phyloP scores from a whole-genome alignment of 2,888 invertebrate species.

The Synanthedon vespiformis region DNA sequence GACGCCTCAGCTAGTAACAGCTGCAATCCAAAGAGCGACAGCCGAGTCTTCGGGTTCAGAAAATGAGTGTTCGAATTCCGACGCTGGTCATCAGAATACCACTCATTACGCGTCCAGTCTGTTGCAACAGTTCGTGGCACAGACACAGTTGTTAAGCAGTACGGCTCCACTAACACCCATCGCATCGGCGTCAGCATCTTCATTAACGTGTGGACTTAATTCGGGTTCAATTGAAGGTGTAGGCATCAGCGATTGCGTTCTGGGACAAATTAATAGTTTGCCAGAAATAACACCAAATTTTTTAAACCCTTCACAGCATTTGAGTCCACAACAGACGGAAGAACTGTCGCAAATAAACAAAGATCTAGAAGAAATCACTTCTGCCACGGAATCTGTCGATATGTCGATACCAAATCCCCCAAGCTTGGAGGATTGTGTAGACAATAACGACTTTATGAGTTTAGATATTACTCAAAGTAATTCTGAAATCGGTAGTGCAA shows the following conservation, averaged over 20 bases:
- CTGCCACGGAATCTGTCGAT: constrained; percentile 45
- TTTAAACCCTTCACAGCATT: constrained; percentile 42
- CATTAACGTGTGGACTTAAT: constrained; percentile 32
- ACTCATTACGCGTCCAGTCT: constrained; percentile 79
- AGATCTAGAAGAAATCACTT: constrained; percentile 62
- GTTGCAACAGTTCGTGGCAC: constrained; percentile 84
- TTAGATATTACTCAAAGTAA: constrained; percentile 50
- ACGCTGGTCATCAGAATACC: constrained; percentile 62
- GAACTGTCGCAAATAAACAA: constrained; percentile 62
- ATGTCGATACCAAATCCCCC: constrained; percentile 52
- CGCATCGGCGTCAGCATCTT: constrained; percentile 24
- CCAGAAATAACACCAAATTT: constrained; percentile 50
- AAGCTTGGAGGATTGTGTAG: constrained; percentile 59
- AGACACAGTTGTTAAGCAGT: constrained; percentile 77
- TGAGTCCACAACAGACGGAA: constrained; percentile 63
- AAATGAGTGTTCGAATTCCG: constrained; percentile 72
- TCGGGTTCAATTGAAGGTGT: constrained; percentile 41
- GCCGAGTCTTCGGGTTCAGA: constrained; percentile 78
- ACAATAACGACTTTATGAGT: constrained; percentile 60
- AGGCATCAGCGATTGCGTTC: constrained; percentile 47
- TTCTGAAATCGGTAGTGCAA: constrained; percentile 47
- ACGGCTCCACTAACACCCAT: constrained; percentile 45
- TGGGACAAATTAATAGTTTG: constrained; percentile 50
- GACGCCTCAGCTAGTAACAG: constrained; percentile 79
- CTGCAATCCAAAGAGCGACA: constrained; percentile 80